Conservation (phyloP, 2,797 vertebrate genomes). For the Crocidura indochinensis region DNA sequence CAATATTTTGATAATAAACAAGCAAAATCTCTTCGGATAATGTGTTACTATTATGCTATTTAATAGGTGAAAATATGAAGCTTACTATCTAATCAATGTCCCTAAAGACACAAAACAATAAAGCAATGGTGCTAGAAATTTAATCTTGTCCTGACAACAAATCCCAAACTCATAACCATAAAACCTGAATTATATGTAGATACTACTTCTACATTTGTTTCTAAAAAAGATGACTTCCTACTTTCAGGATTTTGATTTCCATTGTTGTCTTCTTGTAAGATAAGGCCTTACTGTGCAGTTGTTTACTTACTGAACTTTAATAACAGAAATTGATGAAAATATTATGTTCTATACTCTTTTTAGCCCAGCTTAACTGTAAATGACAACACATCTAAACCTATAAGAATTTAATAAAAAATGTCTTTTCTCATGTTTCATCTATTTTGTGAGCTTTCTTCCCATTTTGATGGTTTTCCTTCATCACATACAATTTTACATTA, state of each 20-base stretch:
- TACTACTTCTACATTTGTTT: not conserved
- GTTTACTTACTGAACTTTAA: not conserved
- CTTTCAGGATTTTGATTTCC: not conserved
- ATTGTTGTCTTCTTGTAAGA: not conserved
- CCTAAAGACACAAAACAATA: not conserved
- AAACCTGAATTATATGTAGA: not conserved
- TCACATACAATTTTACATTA: not conserved
- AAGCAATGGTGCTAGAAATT: not conserved
- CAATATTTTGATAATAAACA: not conserved
- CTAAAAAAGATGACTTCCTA: not conserved
- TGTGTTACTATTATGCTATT: not conserved
- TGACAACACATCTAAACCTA: not conserved
- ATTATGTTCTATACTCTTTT: not conserved
- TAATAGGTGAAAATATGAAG: not conserved
- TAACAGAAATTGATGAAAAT: not conserved
- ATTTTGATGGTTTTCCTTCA: not conserved
- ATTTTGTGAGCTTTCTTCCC: not conserved
- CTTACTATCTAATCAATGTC: not conserved
- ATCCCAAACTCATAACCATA: not conserved
- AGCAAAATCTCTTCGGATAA: not conserved
- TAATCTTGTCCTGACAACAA: not conserved
- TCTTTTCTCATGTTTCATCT: not conserved
- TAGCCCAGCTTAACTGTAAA: not conserved
- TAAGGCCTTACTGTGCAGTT: not conserved
- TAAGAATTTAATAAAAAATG: constrained; percentile 3